Evolutionary conservation across 2,888 invertebrate genomes (phyloP), one percentile per base, ranked within the genome.

Genomic region (Ectemnius cavifrons): DNA sequence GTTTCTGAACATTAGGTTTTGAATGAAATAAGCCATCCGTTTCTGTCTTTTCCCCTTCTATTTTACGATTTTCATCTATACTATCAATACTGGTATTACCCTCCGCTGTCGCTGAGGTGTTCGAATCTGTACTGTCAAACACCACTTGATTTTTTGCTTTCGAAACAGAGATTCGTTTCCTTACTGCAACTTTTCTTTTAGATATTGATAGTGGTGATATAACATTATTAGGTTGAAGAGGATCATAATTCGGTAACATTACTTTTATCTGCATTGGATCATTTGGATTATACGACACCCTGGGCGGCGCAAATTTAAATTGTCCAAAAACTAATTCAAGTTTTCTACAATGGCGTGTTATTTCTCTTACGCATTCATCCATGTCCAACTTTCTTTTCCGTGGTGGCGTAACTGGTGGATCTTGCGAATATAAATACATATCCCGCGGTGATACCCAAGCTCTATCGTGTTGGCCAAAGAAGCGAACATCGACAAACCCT

Each of bases 381-480:
- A 91, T 87, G 45, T 90, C 90, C 20, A 84, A 61, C 58, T 87
- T 89, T 18, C 89, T 85, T 56, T 90, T 90, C 2, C 88, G 87
- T 0, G 90, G 87, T 2, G 88, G 74, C 0, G 87, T 84, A 2
- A 85, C 85, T 2, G 91, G 91, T 0, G 91, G 90, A 0, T 91
- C 95, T 84, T 94, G 93, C 0, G 96, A 97, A 89, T 96, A 96
- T 3, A 98, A 92, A 89, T 94, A 97, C 87, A 97, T 96, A 89
- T 97, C 96, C 81, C 95, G 95, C 0, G 94, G 93, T 0, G 96
- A 94, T 14, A 98, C 96, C 97, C 97, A 97, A 5, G 98, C 97
- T 67, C 97, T 93, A 91, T 98, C 98, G 91, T 99, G 98, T 18
- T 96, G 97, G 0, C 98, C 98, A 91, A 99, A 99, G 92, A 99